Percentiles rank a stretch among this genome's conserved stretches.
Evolutionary conservation across 64 coral and sea anemone species (phyloP).

Genomic region (Stylophora pistillata): DNA sequence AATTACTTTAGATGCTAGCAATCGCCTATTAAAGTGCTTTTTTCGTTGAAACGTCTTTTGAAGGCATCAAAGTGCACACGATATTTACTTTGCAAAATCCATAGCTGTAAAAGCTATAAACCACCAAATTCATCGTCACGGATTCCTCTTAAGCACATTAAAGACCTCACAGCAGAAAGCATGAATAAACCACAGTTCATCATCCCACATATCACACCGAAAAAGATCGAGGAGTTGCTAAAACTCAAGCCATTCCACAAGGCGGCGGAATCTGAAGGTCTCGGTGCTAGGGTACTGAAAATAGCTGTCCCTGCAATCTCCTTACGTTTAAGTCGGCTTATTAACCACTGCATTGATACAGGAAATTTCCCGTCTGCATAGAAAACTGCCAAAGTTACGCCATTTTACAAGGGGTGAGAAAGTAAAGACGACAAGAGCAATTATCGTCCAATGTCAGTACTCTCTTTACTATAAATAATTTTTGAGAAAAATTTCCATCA

Average conservation of each 20-base stretch:
- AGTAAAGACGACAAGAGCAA: constrained; percentile 20
- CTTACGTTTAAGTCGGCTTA: neutral
- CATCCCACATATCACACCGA: constrained; percentile 31
- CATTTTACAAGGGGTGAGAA: constrained; percentile 16
- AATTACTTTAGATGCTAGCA: too few species aligned
- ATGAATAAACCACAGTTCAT: neutral
- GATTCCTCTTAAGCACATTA: neutral
- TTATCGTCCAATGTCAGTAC: too few species aligned
- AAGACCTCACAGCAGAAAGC: neutral
- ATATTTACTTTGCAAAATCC: too few species aligned
- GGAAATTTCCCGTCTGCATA: too few species aligned
- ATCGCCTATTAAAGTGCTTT: too few species aligned
- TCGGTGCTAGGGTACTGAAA: neutral
- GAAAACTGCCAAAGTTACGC: constrained; percentile 29
- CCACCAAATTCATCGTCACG: too few species aligned
- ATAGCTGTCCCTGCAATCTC: constrained; percentile 36
- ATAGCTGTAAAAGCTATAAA: too few species aligned
- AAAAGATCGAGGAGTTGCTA: neutral
- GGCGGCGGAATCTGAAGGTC: constrained; percentile 11
- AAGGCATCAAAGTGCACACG: too few species aligned
- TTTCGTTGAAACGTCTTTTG: too few species aligned
- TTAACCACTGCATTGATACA: constrained; percentile 32
- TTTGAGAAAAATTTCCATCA: too few species aligned
- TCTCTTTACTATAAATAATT: too few species aligned
- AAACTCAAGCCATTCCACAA: neutral